Evolutionary conservation across 2,113 vertebrate species (phyloP).

Genomic region (Bujurquina vittata): DNA sequence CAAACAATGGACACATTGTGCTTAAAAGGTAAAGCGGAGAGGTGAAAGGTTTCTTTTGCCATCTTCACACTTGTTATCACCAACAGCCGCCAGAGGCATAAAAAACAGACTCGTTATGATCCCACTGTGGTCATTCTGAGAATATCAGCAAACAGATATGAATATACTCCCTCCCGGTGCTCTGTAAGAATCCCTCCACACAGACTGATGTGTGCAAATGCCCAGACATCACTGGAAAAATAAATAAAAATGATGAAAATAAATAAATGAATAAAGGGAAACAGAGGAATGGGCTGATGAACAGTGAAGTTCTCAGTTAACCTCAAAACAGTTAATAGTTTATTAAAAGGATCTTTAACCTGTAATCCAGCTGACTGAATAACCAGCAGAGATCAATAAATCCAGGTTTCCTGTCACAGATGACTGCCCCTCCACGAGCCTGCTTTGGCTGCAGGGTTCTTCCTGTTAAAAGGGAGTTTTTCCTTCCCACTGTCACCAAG

Average conservation of each 20-base stretch:
- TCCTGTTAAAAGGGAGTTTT: too few species aligned
- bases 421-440: too few species aligned
- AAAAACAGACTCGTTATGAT: neutral
- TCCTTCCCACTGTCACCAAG: too few species aligned
- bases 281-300: neutral
- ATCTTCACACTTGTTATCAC: conserved; percentile 40
- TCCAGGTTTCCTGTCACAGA: too few species aligned
- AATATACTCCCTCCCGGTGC: neutral
- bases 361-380: neutral
- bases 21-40: conserved; percentile 28
- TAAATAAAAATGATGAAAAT: neutral
- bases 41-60: conserved; percentile 39
- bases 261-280: neutral
- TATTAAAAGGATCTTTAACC: neutral
- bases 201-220: accelerated
- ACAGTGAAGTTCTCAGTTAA: neutral
- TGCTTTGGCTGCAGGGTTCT: too few species aligned
- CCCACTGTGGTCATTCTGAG: accelerated
- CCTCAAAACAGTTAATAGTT: too few species aligned
- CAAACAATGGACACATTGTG: conserved; percentile 69
- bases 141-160: neutral
- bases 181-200: neutral
- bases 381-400: neutral
- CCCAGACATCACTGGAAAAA: neutral
- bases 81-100: neutral